Evolutionary conservation across 1,140 invertebrate genomes (phyloP).

Genomic region (Polyergus mexicanus): DNA sequence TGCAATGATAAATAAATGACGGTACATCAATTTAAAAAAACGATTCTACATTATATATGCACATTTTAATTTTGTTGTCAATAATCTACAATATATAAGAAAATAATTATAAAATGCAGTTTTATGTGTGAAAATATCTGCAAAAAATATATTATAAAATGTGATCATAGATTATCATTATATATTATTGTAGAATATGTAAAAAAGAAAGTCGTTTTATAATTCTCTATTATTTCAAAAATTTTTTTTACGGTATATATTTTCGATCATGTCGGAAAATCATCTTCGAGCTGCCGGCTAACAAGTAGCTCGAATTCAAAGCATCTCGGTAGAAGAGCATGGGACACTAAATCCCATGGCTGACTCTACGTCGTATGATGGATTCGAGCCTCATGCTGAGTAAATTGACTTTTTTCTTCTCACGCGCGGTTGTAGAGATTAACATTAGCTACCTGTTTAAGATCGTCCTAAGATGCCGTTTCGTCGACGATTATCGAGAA

Average conservation of each 20-base stretch:
- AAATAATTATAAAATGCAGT: conserved; percentile 1
- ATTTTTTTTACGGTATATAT: too few species aligned
- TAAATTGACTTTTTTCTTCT: conserved; percentile 67
- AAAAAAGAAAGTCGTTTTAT: not conserved
- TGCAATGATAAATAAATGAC: conserved; percentile 9
- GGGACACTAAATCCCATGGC: conserved; percentile 89
- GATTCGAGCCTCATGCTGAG: conserved; percentile 89
- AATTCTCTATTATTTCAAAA: not conserved
- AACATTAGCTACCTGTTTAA: not conserved
- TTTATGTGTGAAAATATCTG: not conserved
- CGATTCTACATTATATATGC: not conserved
- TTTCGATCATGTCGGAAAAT: not conserved
- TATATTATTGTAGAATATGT: not conserved
- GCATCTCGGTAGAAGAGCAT: conserved; percentile 88
- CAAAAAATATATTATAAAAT: not conserved
- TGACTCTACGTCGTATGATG: conserved; percentile 77
- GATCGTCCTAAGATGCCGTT: not conserved
- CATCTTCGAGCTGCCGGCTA: not conserved
- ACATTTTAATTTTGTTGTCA: not conserved
- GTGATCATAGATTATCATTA: not conserved
- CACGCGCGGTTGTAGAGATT: not conserved
- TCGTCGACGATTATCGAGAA: not conserved
- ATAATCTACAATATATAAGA: not conserved
- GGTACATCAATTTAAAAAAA: conserved; percentile 1
- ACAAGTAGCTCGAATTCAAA: conserved; percentile 81